These are phyloP conservation scores for Leguminivora glycinivorella DNA, from an alignment of 1,140 invertebrate species.

Conservation along the genomic window DNA sequence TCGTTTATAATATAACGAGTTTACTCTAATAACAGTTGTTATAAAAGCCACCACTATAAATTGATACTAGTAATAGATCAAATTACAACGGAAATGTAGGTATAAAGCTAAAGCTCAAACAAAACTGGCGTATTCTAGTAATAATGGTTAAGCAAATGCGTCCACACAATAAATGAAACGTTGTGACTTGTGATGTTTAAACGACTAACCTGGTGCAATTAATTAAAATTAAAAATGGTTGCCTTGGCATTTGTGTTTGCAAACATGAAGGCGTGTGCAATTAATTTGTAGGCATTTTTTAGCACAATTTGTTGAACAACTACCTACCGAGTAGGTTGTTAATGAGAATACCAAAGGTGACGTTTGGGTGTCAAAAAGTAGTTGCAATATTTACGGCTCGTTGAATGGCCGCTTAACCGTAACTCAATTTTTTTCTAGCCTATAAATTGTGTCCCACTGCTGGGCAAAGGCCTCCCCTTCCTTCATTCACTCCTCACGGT, in stretches of 20 bases:
- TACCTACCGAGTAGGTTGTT: neutral
- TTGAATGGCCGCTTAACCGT: too few species aligned
- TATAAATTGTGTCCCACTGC: too few species aligned
- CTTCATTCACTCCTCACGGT: too few species aligned
- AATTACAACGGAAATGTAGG: slow-evolving; percentile 1
- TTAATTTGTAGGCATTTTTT: slow-evolving; percentile 32
- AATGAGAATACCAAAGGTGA: neutral
- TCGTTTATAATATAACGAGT: slow-evolving; percentile 51
- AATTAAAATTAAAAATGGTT: slow-evolving; percentile 38
- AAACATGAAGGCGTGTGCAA: slow-evolving; percentile 43
- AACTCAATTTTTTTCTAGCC: too few species aligned
- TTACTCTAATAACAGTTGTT: slow-evolving; percentile 41
- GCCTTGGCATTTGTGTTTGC: slow-evolving; percentile 45
- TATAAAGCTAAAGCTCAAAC: neutral
- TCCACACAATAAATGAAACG: slow-evolving; percentile 25
- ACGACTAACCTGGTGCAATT: slow-evolving; percentile 15
- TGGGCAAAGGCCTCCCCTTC: too few species aligned
- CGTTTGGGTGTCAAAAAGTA: too few species aligned
- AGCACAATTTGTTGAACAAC: neutral
- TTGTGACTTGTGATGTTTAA: slow-evolving; percentile 25
- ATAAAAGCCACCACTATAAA: slow-evolving; percentile 12
- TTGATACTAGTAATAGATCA: slow-evolving; percentile 2
- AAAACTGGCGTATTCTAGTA: slow-evolving; percentile 12
- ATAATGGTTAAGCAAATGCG: slow-evolving; percentile 22
- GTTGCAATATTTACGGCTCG: too few species aligned